These are phyloP conservation scores for Oscheius sp. DNA, from an alignment of 1,140 invertebrate genomes.

Conservation along the genomic window DNA sequence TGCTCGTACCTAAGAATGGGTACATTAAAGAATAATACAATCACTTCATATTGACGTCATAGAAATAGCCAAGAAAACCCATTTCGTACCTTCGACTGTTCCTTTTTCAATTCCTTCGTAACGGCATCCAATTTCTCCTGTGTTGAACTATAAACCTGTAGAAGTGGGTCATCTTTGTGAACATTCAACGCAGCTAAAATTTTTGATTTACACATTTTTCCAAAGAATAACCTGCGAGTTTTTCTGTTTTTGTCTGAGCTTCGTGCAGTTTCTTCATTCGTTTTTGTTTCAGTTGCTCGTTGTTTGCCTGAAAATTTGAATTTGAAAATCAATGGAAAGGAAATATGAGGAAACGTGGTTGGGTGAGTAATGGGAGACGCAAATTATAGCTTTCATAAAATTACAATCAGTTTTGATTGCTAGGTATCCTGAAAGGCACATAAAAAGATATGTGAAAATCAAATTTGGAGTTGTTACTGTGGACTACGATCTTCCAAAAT, in stretches of 20 bases:
- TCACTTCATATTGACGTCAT: not conserved
- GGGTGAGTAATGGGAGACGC: too few relatives aligned
- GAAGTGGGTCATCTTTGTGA: slow-evolving; percentile 71
- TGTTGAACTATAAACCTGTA: slow-evolving; percentile 74
- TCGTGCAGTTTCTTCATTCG: slow-evolving; percentile 71
- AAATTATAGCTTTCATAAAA: not conserved
- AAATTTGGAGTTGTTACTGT: too few relatives aligned
- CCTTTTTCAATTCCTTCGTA: slow-evolving; percentile 72
- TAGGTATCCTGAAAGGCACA: too few relatives aligned
- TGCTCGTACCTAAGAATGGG: slow-evolving; percentile 67
- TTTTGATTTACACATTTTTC: slow-evolving; percentile 21
- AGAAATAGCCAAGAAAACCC: not conserved
- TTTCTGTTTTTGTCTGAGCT: slow-evolving; percentile 70
- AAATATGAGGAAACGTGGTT: too few relatives aligned
- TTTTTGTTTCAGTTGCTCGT: slow-evolving; percentile 68
- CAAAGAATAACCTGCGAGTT: slow-evolving; percentile 62
- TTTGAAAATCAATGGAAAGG: too few relatives aligned
- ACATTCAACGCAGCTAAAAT: slow-evolving; percentile 68
- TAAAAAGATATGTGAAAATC: too few relatives aligned
- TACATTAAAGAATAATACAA: too few relatives aligned
- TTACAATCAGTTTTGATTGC: too few relatives aligned
- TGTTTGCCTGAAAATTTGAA: slow-evolving; percentile 63
- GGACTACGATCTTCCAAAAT: too few relatives aligned
- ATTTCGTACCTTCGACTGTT: slow-evolving; percentile 69
- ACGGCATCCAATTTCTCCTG: slow-evolving; percentile 75